These are phyloP conservation scores for Hirtodrosophila confusa DNA, from an alignment of 2,888 invertebrate species.

Conservation along the genomic window DNA sequence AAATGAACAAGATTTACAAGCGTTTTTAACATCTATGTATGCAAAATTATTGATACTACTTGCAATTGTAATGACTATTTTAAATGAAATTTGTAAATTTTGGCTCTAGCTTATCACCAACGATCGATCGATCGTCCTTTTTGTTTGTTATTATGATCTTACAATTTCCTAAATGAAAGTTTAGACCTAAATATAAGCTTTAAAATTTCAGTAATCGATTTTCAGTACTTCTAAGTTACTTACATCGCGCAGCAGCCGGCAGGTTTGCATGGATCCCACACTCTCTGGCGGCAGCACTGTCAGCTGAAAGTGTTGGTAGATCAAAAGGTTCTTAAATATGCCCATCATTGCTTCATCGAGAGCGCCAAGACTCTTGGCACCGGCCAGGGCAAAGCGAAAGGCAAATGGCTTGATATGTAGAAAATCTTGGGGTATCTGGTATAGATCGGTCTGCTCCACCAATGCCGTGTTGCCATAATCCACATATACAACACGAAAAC, in stretches of 20 bases:
- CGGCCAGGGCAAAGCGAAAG: slow-evolving; percentile 89
- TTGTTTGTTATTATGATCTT: too few relatives aligned
- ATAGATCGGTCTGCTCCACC: slow-evolving; percentile 89
- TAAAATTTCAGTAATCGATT: too few relatives aligned
- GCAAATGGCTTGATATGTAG: slow-evolving; percentile 90
- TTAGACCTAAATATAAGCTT: too few relatives aligned
- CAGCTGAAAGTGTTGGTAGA: slow-evolving; percentile 87
- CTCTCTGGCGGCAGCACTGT: slow-evolving; percentile 89
- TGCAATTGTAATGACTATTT: too few relatives aligned
- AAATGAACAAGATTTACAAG: background rate
- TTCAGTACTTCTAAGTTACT: slow-evolving; percentile 34
- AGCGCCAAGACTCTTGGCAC: slow-evolving; percentile 87
- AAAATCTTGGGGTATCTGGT: slow-evolving; percentile 90
- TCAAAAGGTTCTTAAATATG: slow-evolving; percentile 89
- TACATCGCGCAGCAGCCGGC: slow-evolving; percentile 85
- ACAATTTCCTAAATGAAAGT: too few relatives aligned
- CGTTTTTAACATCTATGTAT: too few relatives aligned
- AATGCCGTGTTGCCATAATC: slow-evolving; percentile 92
- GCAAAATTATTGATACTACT: too few relatives aligned
- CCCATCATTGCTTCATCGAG: slow-evolving; percentile 87
- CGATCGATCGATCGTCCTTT: too few relatives aligned
- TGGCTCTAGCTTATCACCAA: too few relatives aligned
- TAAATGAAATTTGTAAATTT: too few relatives aligned
- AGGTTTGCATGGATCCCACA: slow-evolving; percentile 90
- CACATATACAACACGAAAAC: slow-evolving; percentile 91